A percentile compares a stretch with the other conserved stretches of the same genome.
phyloP scores from a whole-genome alignment of 2,113 vertebrate genomes.

The Heloderma charlesbogerti region DNA sequence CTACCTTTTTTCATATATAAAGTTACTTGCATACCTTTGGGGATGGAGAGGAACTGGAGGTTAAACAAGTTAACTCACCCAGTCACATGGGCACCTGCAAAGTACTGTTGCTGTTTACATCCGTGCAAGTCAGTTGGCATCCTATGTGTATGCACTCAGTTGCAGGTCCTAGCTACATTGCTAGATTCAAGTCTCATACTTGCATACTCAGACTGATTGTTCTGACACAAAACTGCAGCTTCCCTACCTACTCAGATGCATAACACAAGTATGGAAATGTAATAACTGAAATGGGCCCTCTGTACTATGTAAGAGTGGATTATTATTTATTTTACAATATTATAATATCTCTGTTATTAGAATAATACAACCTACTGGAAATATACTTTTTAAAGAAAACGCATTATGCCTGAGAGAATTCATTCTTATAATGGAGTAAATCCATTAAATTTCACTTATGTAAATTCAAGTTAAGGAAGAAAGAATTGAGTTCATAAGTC shows the following conservation, averaged over 20 bases:
- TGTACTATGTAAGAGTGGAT: background rate
- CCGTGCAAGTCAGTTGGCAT: background rate
- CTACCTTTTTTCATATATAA: background rate
- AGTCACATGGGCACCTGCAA: too few species aligned
- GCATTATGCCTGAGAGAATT: background rate
- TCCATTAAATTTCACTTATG: background rate
- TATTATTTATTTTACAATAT: background rate
- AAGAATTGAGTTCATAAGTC: background rate
- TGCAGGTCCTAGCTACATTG: background rate
- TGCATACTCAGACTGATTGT: too few species aligned
- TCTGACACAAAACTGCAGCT: background rate
- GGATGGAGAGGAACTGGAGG: too few species aligned
- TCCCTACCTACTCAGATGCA: background rate
- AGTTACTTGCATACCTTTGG: background rate
- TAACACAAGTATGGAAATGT: background rate
- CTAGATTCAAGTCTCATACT: background rate
- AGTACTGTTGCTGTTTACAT: background rate
- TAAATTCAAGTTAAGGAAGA: accelerated
- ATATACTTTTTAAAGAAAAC: background rate
- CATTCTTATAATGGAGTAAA: background rate
- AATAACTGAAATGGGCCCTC: background rate
- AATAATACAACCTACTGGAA: background rate
- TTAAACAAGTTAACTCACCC: background rate
- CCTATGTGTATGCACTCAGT: background rate
- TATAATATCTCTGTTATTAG: background rate